Evolutionary conservation across 1,140 invertebrate species (phyloP).

Genomic region (Leptopilina clavipes): DNA sequence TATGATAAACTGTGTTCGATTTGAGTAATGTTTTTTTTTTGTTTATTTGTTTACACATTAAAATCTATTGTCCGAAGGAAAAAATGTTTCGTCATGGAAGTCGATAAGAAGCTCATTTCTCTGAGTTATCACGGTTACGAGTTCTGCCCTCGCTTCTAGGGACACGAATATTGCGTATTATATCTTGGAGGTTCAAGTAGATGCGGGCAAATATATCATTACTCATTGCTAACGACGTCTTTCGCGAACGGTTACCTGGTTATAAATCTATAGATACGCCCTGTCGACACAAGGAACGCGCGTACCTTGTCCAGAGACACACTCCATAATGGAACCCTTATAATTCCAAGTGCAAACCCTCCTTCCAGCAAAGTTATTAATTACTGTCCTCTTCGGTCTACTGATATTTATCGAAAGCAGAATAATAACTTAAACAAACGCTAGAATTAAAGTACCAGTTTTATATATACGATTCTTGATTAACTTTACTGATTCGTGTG

Average conservation of each 20-base stretch:
- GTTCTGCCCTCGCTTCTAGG: background rate
- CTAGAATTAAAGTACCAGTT: background rate
- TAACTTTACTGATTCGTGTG: background rate
- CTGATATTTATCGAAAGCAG: slow-evolving; percentile 11
- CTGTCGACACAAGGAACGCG: slow-evolving; percentile 19
- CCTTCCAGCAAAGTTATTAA: slow-evolving; percentile 10
- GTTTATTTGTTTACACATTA: no score
- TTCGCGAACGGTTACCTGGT: slow-evolving; percentile 51
- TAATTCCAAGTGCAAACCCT: slow-evolving; percentile 21
- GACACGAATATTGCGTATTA: background rate
- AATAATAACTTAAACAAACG: slow-evolving; percentile 1
- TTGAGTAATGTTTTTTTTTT: no score
- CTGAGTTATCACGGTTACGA: background rate
- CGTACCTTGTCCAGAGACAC: slow-evolving; percentile 26
- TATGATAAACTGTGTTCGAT: no score
- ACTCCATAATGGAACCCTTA: background rate
- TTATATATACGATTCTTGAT: background rate
- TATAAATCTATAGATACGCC: slow-evolving; percentile 61
- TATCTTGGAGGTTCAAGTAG: slow-evolving; percentile 10
- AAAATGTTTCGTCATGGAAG: background rate
- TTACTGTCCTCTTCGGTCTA: background rate
- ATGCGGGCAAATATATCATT: slow-evolving; percentile 63
- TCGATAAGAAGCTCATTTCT: background rate
- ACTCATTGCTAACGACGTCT: slow-evolving; percentile 61
- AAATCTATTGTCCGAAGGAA: background rate